Evolutionary conservation across 2,888 invertebrate genomes (phyloP).

Genomic region (Opisthograptis luteolata): DNA sequence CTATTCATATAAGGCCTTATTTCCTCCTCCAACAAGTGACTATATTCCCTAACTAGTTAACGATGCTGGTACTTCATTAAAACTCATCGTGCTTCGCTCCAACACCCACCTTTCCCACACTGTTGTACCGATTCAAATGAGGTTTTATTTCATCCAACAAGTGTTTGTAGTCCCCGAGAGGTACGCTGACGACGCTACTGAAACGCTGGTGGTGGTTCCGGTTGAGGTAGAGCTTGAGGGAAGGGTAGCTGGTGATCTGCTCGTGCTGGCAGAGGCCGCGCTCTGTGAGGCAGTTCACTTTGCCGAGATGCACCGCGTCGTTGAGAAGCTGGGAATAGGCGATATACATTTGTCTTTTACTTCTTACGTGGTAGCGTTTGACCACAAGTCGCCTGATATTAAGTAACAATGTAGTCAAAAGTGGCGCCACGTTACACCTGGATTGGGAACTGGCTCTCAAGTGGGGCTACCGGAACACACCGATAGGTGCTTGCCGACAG

Average conservation of each 20-base stretch:
- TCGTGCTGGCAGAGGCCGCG: constrained; percentile 72
- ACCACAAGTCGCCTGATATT: no score
- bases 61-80: no score
- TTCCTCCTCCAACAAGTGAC: no score
- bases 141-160: constrained; percentile 57
- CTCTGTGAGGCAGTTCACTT: constrained; percentile 73
- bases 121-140: constrained; percentile 53
- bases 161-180: constrained; percentile 50
- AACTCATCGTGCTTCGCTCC: constrained; percentile 67
- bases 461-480: no score
- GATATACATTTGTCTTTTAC: no score
- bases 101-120: constrained; percentile 44
- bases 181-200: constrained; percentile 57
- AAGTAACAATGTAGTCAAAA: no score
- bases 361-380: no score
- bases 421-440: no score
- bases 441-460: no score
- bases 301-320: constrained; percentile 67
- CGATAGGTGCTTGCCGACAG: no score
- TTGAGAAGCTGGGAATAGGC: constrained; percentile 53
- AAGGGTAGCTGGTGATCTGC: constrained; percentile 68
- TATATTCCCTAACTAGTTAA: no score
- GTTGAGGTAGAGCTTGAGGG: constrained; percentile 63
- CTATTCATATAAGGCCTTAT: no score
- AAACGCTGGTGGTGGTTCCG: constrained; percentile 52